A percentile compares a stretch with the other conserved stretches of the same genome.
Conservation (phyloP, 2,888 invertebrate species). For the Tupiocoris notatus region DNA sequence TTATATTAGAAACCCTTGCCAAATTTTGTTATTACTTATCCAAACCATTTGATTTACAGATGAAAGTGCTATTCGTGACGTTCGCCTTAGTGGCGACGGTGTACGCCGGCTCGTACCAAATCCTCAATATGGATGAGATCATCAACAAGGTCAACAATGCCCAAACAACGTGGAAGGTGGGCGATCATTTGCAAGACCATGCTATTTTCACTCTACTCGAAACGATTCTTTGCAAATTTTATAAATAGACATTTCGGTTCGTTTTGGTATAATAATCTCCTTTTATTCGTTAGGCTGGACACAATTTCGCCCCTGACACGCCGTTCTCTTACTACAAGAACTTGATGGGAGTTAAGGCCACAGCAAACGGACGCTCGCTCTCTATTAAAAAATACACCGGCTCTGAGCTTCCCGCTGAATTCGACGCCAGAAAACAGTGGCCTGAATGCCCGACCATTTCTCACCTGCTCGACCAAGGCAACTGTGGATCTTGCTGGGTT, state of each 20-base stretch:
- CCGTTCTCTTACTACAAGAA: conserved; percentile 62
- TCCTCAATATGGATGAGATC: conserved; percentile 52
- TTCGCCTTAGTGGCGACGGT: conserved; percentile 23
- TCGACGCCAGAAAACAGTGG: conserved; percentile 79
- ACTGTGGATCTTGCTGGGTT: conserved; percentile 83
- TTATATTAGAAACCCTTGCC: no score
- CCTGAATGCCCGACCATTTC: conserved; percentile 77
- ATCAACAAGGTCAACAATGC: conserved; percentile 66
- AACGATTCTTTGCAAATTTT: neutral
- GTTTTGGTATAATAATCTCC: neutral
- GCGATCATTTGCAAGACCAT: conserved; percentile 21
- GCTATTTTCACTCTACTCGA: neutral
- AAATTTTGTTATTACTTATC: no score
- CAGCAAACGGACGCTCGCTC: neutral
- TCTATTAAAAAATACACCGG: neutral
- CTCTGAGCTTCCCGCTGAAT: conserved; percentile 66
- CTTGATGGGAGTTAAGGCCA: conserved; percentile 62
- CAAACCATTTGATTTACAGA: no score
- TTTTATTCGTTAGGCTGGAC: conserved; percentile 61
- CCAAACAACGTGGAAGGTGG: conserved; percentile 67
- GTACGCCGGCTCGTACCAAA: conserved; percentile 2
- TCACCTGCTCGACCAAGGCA: conserved; percentile 80
- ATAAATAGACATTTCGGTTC: neutral
- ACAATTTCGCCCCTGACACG: conserved; percentile 66
- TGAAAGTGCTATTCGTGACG: conserved; percentile 9